Conservation (phyloP, 2,113 vertebrate species). For the Thamnophis sirtalis region DNA sequence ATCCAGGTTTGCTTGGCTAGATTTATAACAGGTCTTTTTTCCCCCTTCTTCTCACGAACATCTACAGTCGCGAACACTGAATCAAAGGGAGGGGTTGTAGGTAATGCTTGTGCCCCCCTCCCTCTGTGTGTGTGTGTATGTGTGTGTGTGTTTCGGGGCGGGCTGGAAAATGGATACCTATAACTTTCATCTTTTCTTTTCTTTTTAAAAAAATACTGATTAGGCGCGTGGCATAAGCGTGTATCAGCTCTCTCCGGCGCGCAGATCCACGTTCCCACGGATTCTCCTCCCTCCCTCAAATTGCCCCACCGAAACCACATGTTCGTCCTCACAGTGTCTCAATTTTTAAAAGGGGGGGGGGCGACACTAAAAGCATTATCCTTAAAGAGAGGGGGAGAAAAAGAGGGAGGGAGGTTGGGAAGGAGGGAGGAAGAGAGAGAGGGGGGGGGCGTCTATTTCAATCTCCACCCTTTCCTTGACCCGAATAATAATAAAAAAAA, state of each 20-base stretch:
- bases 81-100: background rate
- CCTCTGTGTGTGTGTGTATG: background rate
- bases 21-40: background rate
- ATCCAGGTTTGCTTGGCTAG: background rate
- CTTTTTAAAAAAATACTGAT: background rate
- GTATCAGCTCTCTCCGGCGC: background rate
- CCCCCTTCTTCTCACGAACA: background rate
- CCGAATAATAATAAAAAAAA: background rate
- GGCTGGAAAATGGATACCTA: background rate
- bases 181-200: background rate
- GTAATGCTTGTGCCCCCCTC: background rate
- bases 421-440: fast-evolving
- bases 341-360: background rate
- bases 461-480: background rate
- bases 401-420: background rate
- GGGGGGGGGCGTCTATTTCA: background rate
- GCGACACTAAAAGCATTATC: background rate
- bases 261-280: background rate
- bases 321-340: background rate
- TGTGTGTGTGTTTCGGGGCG: background rate
- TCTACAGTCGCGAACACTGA: background rate
- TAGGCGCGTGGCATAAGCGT: background rate
- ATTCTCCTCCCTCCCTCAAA: background rate
- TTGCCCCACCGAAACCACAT: background rate
- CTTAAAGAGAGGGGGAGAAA: background rate